Percentiles rank a stretch among this genome's conserved stretches.
Conservation (phyloP, 2,888 invertebrate species). For the Spisula solida region DNA sequence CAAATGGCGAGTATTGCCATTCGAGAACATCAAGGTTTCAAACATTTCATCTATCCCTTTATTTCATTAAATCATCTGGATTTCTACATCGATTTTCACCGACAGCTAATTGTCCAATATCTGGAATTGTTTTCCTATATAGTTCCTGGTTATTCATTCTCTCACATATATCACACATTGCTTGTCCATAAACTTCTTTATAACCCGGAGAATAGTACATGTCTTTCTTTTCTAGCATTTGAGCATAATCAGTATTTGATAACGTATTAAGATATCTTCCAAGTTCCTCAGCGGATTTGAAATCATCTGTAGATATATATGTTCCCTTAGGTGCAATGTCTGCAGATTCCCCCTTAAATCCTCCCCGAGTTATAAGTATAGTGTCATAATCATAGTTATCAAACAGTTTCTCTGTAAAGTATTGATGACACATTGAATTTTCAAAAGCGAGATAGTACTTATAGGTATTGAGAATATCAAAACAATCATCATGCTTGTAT, state of each 20-base stretch:
- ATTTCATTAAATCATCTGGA: too few species aligned
- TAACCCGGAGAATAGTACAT: not conserved
- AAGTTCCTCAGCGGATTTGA: not conserved
- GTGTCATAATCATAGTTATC: conserved; percentile 62
- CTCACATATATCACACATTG: conserved; percentile 46
- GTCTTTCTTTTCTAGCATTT: not conserved
- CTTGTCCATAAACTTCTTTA: conserved; percentile 23
- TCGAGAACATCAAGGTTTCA: too few species aligned
- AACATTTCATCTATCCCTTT: too few species aligned
- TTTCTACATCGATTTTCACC: too few species aligned
- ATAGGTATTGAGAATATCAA: conserved; percentile 26
- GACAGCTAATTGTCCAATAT: not conserved
- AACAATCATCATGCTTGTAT: not conserved
- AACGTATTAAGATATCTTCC: not conserved
- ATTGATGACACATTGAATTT: conserved; percentile 54
- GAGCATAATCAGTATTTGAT: not conserved
- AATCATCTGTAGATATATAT: not conserved
- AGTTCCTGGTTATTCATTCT: not conserved
- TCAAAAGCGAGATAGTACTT: conserved; percentile 58
- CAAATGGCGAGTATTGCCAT: too few species aligned
- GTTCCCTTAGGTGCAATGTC: not conserved
- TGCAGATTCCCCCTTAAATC: not conserved
- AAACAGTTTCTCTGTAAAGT: conserved; percentile 60
- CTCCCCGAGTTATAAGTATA: conserved; percentile 7
- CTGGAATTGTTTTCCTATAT: not conserved